Base-by-base conservation (phyloP, 2,888 invertebrate genomes). In the Sesia bembeciformis region DNA sequence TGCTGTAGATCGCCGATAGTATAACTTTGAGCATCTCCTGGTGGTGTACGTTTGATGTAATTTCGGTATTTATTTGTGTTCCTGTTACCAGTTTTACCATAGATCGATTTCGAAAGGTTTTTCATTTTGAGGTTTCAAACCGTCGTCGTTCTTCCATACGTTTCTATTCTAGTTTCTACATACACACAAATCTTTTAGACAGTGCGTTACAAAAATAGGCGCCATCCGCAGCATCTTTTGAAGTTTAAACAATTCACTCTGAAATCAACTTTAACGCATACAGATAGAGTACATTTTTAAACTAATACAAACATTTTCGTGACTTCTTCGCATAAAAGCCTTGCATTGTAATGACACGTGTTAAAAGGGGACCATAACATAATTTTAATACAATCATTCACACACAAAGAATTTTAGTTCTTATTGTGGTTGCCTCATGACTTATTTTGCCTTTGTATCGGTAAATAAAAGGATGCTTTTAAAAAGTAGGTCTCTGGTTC, bases 281-380 rank as follows among this genome's bases (percentile, higher is more conserved):
- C 4, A 0, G 6, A 55, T 64, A 63, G 55, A 57, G 58, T 57
- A 53, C 7, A 54, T 53, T 56, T 59, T 61, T 46, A 49, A 41
- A 43, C 55, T 54, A 42, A 52, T 39, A 6, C 5, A 38, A 50
- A 39, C 52, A 41, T 56, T 61, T 61, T 64, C 69, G 65, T 68
- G 68, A 68, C 66, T 62, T 57, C 52, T 56, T 57, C 64, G 57
- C 65, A 68, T 70, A 66, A 67, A 62, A 61, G 60, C 63, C 65
- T 67, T 65, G 65, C 66, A 67, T 64, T 63, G 67, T 67, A 70
- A 70, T 66, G 67, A 67, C 66, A 67, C 61, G 64, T 67, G 66
- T 66, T 65, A 66, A 52, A 66, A 65, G 57, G 59, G 61, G 61
- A 60, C 57, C 60, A 61, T 62, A 61, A 61, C 60, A 61, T 62